phyloP scores from a whole-genome alignment of 2,888 invertebrate genomes.

The Hypena proboscidalis region DNA sequence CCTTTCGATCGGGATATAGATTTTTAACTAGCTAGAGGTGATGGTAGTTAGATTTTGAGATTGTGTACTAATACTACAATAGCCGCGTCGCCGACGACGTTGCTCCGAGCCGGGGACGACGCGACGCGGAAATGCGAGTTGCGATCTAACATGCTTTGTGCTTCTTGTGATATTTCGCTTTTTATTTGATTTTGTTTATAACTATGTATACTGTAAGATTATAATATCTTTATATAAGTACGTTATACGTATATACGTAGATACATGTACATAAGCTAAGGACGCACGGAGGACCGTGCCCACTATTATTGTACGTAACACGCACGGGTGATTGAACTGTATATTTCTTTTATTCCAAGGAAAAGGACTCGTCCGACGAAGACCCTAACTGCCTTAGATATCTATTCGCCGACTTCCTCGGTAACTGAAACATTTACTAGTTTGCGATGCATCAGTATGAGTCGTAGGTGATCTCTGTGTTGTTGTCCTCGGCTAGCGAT shows the following conservation, averaged over 20 bases:
- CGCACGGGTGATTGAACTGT: slow-evolving; percentile 59
- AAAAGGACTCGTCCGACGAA: slow-evolving; percentile 79
- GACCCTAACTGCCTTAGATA: slow-evolving; percentile 90
- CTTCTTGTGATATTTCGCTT: slow-evolving; percentile 83
- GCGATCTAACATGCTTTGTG: slow-evolving; percentile 66
- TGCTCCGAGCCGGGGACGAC: too few relatives aligned
- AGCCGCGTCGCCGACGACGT: neutral
- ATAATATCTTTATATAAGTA: slow-evolving; percentile 33
- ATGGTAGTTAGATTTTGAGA: slow-evolving; percentile 69
- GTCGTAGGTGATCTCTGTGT: slow-evolving; percentile 76
- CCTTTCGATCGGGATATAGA: slow-evolving; percentile 56
- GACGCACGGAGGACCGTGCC: slow-evolving; percentile 43
- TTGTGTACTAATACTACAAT: slow-evolving; percentile 44
- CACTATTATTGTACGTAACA: slow-evolving; percentile 26
- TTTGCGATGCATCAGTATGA: slow-evolving; percentile 57
- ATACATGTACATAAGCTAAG: slow-evolving; percentile 10
- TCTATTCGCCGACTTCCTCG: slow-evolving; percentile 88
- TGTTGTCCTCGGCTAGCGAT: slow-evolving; percentile 65
- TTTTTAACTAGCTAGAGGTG: slow-evolving; percentile 68
- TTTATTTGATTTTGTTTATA: slow-evolving; percentile 69
- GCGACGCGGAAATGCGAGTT: slow-evolving; percentile 37
- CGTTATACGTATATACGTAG: slow-evolving; percentile 32
- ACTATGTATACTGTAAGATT: slow-evolving; percentile 37
- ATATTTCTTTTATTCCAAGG: slow-evolving; percentile 74
- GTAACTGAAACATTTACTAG: slow-evolving; percentile 72